phyloP scores from a whole-genome alignment of 2,888 invertebrate species.

The Pandemis corylana region DNA sequence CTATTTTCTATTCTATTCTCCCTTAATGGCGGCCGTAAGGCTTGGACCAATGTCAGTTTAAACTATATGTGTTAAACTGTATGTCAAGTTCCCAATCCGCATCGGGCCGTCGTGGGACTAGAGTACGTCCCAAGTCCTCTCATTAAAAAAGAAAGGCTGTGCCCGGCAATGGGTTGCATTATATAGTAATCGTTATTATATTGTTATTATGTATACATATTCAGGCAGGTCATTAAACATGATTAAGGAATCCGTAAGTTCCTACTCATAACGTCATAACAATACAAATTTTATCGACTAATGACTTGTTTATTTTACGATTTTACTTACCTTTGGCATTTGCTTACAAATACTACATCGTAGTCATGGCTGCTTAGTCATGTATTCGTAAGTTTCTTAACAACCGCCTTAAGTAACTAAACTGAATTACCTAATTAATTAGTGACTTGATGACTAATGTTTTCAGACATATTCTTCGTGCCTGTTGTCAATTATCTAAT shows the following conservation, averaged over 20 bases:
- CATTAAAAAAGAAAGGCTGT: too few species aligned
- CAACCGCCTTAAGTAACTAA: background rate
- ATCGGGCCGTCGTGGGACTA: too few species aligned
- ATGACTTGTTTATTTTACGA: background rate
- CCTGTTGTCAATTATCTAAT: conserved; percentile 96
- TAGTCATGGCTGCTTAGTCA: background rate
- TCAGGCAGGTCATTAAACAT: background rate
- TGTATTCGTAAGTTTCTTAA: background rate
- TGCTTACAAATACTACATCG: background rate
- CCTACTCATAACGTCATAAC: background rate
- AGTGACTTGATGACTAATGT: conserved; percentile 27
- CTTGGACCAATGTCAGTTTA: too few species aligned
- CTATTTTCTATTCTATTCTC: too few species aligned
- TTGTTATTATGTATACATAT: too few species aligned
- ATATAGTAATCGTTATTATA: too few species aligned
- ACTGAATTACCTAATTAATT: background rate
- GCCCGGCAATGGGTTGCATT: too few species aligned
- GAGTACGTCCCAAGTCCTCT: too few species aligned
- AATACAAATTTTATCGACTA: background rate
- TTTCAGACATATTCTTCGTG: conserved; percentile 94
- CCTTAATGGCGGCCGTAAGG: too few species aligned
- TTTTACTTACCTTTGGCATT: background rate
- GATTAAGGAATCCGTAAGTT: background rate
- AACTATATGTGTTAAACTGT: too few species aligned
- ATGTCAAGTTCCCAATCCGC: too few species aligned